Evolutionary conservation across 2,113 vertebrate genomes (phyloP), one percentile per base, ranked within the genome.

Genomic region (Phoenicopterus ruber): DNA sequence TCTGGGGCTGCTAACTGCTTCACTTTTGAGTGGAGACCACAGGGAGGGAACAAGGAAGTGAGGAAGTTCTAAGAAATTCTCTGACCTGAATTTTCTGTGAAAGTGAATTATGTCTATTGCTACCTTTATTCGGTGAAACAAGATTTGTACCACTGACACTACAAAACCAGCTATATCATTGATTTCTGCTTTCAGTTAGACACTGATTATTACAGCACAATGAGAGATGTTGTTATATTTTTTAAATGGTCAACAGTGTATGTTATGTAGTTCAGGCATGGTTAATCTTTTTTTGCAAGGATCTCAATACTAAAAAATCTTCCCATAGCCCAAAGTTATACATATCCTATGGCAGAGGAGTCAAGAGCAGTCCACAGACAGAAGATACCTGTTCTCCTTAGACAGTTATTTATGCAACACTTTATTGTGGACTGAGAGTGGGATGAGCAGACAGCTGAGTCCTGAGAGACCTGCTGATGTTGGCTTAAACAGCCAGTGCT

Each of bases 381-480:
- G 59, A 79, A 81, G 52, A 85, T 76, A 82, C 38, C 52, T 63
- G 28, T 79, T 25, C 38, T 89, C 9, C 65, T 95, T 93, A 87
- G 69, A 71, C 86, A 89, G 70, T 86, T 94, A 93, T 95, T 96
- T 94, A 93, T 96, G 47, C 26, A 91, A 32, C 77, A 57, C 34
- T 96, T 85, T 66, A 74, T 61, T 93, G 70, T 76, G 70, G 70
- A 89, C 63, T 86, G 77, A 77, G 47, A 84, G 59, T 78, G 32
- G 83, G 55, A 91, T 89, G 57, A 91, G 49, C 73, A 96, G 89
- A 94, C 95, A 97, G 93, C 77, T 91, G 93, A 94, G 87, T 96
- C 95, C 89, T 96, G 81, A 91, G 87, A 95, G 94, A 93, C 95
- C 84, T 96, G 94, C 96, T 95, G 95, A 91, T 93, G 77, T 87